Evolutionary conservation across 2,888 invertebrate species (phyloP).

Genomic region (Campoplex capitator): DNA sequence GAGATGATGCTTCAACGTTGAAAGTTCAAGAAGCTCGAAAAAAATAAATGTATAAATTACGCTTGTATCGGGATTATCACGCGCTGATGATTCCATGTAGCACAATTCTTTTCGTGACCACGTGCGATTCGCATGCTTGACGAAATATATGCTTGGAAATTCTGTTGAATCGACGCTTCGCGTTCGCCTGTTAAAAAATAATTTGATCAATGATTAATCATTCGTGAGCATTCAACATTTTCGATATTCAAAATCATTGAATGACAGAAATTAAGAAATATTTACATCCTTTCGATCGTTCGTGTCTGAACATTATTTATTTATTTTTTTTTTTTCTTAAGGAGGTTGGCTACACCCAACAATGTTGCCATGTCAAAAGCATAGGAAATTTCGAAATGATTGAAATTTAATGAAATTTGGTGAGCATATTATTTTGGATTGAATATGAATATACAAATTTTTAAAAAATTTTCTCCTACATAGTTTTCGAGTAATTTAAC

Average conservation of each 20-base stretch:
- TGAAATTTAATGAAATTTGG: too few relatives aligned
- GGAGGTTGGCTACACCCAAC: not conserved
- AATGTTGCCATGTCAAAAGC: too few relatives aligned
- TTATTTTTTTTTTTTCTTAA: not conserved
- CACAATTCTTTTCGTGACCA: slow-evolving; percentile 78
- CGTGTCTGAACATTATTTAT: not conserved
- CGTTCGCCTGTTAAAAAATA: slow-evolving; percentile 49
- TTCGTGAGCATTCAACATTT: not conserved
- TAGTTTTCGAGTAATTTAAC: too few relatives aligned
- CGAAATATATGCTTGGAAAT: slow-evolving; percentile 76
- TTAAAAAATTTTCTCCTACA: too few relatives aligned
- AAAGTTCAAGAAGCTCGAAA: not conserved
- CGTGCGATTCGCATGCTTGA: slow-evolving; percentile 76
- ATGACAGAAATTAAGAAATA: not conserved
- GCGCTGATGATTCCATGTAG: slow-evolving; percentile 77
- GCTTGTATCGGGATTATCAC: slow-evolving; percentile 74
- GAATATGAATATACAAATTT: too few relatives aligned
- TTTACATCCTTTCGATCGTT: not conserved
- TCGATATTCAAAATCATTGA: too few relatives aligned
- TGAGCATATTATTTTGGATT: too few relatives aligned
- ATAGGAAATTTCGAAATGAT: too few relatives aligned
- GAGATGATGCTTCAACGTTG: not conserved
- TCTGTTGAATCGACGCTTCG: slow-evolving; percentile 57
- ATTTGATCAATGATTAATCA: not conserved
- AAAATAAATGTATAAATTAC: slow-evolving; percentile 68